These are phyloP conservation scores for Lindbergichthys nudifrons DNA, from an alignment of 2,797 vertebrate species.

Conservation along the genomic window DNA sequence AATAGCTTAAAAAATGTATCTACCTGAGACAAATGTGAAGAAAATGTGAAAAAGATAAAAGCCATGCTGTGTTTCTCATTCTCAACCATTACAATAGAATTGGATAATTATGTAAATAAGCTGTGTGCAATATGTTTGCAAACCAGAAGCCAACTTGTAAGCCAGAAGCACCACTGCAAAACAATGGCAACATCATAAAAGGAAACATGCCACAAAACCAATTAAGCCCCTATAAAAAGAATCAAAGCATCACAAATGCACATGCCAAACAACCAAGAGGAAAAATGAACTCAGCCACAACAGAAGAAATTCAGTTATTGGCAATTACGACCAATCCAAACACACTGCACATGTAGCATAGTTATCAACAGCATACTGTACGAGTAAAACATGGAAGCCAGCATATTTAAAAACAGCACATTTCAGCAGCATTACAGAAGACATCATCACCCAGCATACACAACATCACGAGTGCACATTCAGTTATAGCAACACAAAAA, in stretches of 20 bases:
- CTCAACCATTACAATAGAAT: background rate
- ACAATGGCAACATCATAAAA: background rate
- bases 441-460: background rate
- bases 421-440: background rate
- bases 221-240: conserved; percentile 4
- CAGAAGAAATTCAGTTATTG: background rate
- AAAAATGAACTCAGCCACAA: background rate
- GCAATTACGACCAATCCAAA: background rate
- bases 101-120: conserved; percentile 1
- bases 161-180: background rate
- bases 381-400: background rate
- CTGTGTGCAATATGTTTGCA: conserved; percentile 1
- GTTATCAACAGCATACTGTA: background rate
- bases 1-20: background rate
- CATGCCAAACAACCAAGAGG: background rate
- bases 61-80: conserved; percentile 1
- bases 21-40: background rate
- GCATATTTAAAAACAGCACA: background rate
- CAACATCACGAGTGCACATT: background rate
- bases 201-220: conserved; percentile 5
- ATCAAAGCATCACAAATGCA: conserved; percentile 5
- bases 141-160: background rate
- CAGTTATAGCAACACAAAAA: conserved; percentile 1
- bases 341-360: background rate
- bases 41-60: conserved; percentile 6